Conservation (phyloP, 2,797 vertebrate species). For the Myripristis murdjan region DNA sequence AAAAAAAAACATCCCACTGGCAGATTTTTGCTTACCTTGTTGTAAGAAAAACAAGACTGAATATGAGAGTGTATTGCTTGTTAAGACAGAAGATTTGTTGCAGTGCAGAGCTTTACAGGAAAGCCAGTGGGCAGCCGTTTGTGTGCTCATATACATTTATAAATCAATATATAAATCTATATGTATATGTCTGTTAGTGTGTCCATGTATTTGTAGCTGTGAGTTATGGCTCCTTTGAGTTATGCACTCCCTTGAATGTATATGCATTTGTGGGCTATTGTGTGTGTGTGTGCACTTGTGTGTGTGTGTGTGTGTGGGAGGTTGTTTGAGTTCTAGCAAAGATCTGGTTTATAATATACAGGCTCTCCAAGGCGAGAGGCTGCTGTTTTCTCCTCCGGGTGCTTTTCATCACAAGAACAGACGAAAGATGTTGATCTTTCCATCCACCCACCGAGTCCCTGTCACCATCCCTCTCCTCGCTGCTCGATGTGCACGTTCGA, state of each 20-base stretch:
- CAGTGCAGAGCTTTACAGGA: conserved; percentile 22
- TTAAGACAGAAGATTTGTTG: too few relatives aligned
- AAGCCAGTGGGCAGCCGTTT: conserved; percentile 9
- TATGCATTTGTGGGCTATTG: conserved; percentile 12
- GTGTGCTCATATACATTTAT: too few relatives aligned
- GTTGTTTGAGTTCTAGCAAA: conserved; percentile 24
- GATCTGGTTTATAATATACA: conserved; percentile 32
- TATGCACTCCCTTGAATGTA: conserved; percentile 12
- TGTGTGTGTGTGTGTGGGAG: conserved; percentile 49
- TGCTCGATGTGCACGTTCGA: conserved; percentile 54
- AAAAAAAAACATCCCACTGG: too few relatives aligned
- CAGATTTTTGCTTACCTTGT: too few relatives aligned
- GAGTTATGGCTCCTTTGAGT: too few relatives aligned
- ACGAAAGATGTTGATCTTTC: conserved; percentile 61
- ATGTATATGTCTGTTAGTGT: neutral
- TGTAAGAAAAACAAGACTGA: too few relatives aligned
- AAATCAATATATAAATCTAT: too few relatives aligned
- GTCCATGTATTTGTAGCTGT: conserved; percentile 4
- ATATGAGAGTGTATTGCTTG: too few relatives aligned
- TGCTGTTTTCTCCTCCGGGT: conserved; percentile 32
- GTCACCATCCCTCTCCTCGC: conserved; percentile 28
- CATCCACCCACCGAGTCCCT: conserved; percentile 53
- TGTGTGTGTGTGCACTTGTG: conserved; percentile 37
- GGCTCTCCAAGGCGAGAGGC: conserved; percentile 25
- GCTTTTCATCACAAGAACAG: conserved; percentile 50